Evolutionary conservation across 2,888 invertebrate genomes (phyloP), one percentile per base, ranked within the genome.

Genomic region (Acrobasis repandana): DNA sequence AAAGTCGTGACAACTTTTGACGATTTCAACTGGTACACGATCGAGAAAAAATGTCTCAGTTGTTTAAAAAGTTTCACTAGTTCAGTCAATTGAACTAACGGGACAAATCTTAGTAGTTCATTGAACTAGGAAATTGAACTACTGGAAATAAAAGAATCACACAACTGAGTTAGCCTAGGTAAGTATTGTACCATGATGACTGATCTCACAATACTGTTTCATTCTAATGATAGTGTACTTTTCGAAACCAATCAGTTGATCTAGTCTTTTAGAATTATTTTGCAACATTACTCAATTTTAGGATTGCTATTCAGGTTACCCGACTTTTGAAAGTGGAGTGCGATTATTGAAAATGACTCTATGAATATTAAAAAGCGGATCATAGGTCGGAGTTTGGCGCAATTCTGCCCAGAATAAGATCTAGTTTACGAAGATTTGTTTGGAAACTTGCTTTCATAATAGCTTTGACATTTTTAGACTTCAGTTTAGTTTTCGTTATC

Each of bases 311-410:
- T 18, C 10, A 34, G 51, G 18, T 38, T 18, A 54, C 38, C 38
- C 8, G 43, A 38, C 38, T 54, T 38, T 38, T 54, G 20, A 18
- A 54, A 43, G 38, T 38, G 15, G 38, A n/a, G 18, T 54, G 38
- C 11, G 11, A 38, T 18, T 18, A 38, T 18, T 18, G 11, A 5
- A 34, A 54, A 54, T 14, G 14, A 18, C 38, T 54, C 14, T 18
- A 14, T 54, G 38, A 54, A 54, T 54, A 54, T 18, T 20, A 14
- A 54, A 54, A 38, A 20, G 54, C 50, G 28, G 50, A n/a, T 28
- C 34, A 52, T 33, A 52, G 33, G 38, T 54, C 18, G 18, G 34
- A 54, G 11, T 43, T 54, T 54, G 36, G n/a, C 52, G 20, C 8
- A 54, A 38, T 54, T 38, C 15, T 54, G 54, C 8, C 3, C 38